Percentiles rank a stretch among this genome's conserved stretches.
Conservation (phyloP, 2,888 invertebrate species). For the Trachelus iudaicus region DNA sequence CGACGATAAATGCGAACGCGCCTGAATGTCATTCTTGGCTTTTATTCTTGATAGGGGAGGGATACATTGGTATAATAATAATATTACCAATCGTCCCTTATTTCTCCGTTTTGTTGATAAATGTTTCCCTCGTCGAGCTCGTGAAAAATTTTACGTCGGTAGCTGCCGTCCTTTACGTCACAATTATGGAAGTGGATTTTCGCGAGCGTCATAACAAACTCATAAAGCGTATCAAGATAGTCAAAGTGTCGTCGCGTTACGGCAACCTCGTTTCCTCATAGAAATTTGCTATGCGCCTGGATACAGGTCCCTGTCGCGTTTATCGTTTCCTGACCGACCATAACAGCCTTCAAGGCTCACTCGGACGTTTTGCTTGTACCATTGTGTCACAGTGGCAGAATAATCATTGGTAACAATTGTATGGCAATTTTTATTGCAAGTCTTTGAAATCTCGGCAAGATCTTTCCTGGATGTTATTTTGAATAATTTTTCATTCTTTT, state of each 20-base stretch:
- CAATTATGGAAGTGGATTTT: not conserved
- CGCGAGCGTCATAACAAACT: not conserved
- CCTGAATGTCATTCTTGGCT: not conserved
- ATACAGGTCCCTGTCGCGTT: not conserved
- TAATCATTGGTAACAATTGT: not conserved
- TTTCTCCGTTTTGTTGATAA: not conserved
- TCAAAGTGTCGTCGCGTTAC: not conserved
- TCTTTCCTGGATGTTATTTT: too few relatives aligned
- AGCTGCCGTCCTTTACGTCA: not conserved
- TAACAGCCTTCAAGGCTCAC: not conserved
- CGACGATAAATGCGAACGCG: not conserved
- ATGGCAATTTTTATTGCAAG: not conserved
- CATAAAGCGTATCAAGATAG: not conserved
- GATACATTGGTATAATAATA: not conserved
- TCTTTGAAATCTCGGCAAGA: not conserved
- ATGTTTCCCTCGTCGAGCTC: not conserved
- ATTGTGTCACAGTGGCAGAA: not conserved
- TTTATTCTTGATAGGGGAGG: not conserved
- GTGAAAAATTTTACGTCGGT: not conserved
- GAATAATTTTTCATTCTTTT: not conserved
- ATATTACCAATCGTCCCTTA: not conserved
- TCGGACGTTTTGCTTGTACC: not conserved
- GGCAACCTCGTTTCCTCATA: not conserved
- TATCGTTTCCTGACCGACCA: not conserved
- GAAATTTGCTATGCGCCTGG: not conserved